These are phyloP conservation scores for Sylvilagus floridanus DNA, from an alignment of 2,797 vertebrate genomes.

Conservation along the genomic window DNA sequence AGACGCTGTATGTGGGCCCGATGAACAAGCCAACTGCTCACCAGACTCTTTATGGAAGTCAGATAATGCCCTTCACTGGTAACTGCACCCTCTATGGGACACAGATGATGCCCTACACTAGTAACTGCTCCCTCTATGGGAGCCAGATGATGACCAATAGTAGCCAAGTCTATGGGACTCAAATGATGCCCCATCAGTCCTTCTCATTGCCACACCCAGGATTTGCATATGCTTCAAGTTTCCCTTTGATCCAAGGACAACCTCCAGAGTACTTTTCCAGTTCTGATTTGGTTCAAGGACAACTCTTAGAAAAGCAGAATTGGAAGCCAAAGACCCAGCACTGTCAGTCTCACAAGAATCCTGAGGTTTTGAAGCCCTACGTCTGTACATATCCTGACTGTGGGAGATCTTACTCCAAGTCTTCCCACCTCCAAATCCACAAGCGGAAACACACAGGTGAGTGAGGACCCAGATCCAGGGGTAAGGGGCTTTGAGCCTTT, in stretches of 20 bases:
- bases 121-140: neutral
- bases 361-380: neutral
- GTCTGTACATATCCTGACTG: slow-evolving; percentile 44
- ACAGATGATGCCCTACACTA: too few relatives aligned
- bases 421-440: slow-evolving; percentile 36
- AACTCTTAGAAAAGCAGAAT: neutral
- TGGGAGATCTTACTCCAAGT: slow-evolving; percentile 34
- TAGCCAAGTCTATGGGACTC: too few relatives aligned
- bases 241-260: neutral
- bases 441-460: slow-evolving; percentile 65
- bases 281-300: slow-evolving; percentile 15
- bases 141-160: too few relatives aligned
- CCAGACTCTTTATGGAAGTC: neutral
- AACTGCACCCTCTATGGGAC: too few relatives aligned
- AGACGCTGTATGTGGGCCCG: neutral
- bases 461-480: neutral
- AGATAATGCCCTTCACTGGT: too few relatives aligned
- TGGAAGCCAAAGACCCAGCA: neutral
- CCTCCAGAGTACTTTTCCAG: too few relatives aligned
- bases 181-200: neutral
- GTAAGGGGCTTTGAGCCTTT: neutral
- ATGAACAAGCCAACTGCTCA: neutral
- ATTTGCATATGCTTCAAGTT: neutral
- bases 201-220: neutral
- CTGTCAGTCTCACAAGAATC: neutral